Base-by-base conservation (phyloP, 2,888 invertebrate genomes). In the Fabriciana adippe region DNA sequence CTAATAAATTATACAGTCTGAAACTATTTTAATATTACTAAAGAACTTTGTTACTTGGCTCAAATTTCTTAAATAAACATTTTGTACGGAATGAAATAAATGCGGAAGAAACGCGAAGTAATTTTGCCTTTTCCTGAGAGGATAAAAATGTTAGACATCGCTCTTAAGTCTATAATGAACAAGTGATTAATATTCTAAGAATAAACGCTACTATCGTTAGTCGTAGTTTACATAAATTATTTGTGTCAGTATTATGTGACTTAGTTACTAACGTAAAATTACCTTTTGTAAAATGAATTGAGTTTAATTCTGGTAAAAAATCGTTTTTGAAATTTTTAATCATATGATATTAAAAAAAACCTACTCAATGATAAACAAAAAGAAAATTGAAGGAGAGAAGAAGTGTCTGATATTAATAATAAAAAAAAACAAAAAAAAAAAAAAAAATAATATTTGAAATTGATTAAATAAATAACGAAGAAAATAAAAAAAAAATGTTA, bases 1-100 rank as follows among this genome's bases (percentile, higher is more conserved):
- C 47, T 65, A 62, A 74, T 73, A 73, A 74, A 74, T 75, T 75
- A 71, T 68, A 72, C 69, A 72, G 65, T 63, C 66, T 65, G 67
- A 62, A 72, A 72, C 71, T 74, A 72, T 74, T 73, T 72, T 73
- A 73, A 72, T 72, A 75, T 72, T 71, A 71, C 64, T 63, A 56
- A 55, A 56, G 64, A 61, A 66, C 62, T 63, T 59, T 64, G 35
- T 8, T 62, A 45, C 59, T 67, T 35, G 51, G 47, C 50, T 56
- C 55, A 47, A n/a, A 50, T 62, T 66, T 59, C 54, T 64, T 59
- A 57, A 66, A 65, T 70, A 68, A 63, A 67, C 66, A 70, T 70
- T 70, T 65, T 63, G 63, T 64, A 61, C 21, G 53, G 50, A 70
- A 66, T 55, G 59, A 69, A 62, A 69, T 69, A 55, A 67, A 72